Base-by-base conservation (phyloP, 2,797 vertebrate species). In the Sebastes nivosus region DNA sequence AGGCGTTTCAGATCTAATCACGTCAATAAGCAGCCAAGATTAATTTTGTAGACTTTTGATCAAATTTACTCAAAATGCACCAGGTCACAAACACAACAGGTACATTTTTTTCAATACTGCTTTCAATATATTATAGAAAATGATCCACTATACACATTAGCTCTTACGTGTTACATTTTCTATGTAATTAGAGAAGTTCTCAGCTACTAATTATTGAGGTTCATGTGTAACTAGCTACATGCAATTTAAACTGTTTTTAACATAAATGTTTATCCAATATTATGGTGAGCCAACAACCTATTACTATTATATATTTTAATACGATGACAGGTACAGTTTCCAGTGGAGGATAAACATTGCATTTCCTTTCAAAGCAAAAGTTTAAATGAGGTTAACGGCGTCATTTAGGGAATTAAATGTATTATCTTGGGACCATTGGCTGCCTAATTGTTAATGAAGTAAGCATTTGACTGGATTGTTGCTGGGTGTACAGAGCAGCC, bases 371-470 rank as follows among this genome's bases (percentile, higher is more conserved):
- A 20, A 74, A 80, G 55, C 29, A 36, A n/a, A 75, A 8, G 27
- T 77, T 80, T 68, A 70, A 80, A 78, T 72, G 59, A 71, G 61
- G 66, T 67, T 59, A 84, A 75, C 5, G 12, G 61, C 65, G 59
- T 72, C 59, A 75, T 73, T 79, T 27, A 67, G 36, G 69, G 46
- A 73, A 70, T 81, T 68, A 25, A 63, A 83, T 65, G 5, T 29
- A 27, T 77, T 64, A 58, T 72, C 38, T 63, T 38, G 60, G 60
- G 60, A 64, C 5, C 4, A n/a, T 46, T 64, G 24, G 12, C 61
- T 73, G 32, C 24, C 57, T 77, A 30, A 71, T 32, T 78, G 63
- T 75, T 69, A 59, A 72, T 75, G 30, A 72, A 63, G 29, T 8
- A 22, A 57, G 46, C n/a, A 29, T 75, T 38, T 52, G 27, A 60